Evolutionary conservation across 2,888 invertebrate genomes (phyloP).

Genomic region (Drosophila mulleri): DNA sequence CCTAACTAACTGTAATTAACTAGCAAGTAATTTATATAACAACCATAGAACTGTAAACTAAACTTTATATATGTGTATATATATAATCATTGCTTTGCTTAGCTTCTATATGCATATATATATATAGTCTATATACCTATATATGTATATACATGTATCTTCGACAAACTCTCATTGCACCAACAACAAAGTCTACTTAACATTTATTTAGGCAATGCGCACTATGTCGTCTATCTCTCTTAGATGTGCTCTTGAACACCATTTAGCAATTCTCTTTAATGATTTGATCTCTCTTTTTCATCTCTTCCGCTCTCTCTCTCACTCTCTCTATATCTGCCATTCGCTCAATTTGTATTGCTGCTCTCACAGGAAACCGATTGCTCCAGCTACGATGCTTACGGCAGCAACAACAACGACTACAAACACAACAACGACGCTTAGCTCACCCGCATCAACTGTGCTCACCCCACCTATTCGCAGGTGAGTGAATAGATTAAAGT

Average conservation of each 20-base stretch:
- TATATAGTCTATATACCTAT: constrained; percentile 11
- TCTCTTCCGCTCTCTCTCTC: constrained; percentile 11
- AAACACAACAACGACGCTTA: constrained; percentile 62
- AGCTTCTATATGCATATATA: constrained; percentile 56
- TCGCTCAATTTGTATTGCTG: constrained; percentile 13
- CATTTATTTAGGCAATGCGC: constrained; percentile 57
- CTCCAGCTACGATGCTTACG: constrained; percentile 77
- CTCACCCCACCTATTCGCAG: constrained; percentile 86
- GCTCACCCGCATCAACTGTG: constrained; percentile 71
- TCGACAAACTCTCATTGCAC: constrained; percentile 53
- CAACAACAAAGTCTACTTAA: constrained; percentile 46
- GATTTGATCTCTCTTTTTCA: constrained; percentile 25
- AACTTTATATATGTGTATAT: constrained; percentile 2
- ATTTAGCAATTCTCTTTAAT: constrained; percentile 36
- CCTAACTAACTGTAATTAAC: constrained; percentile 52
- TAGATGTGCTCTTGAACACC: constrained; percentile 27
- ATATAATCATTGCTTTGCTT: constrained; percentile 67
- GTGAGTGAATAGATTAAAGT: constrained; percentile 74
- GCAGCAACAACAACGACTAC: constrained; percentile 63
- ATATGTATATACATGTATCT: constrained; percentile 16
- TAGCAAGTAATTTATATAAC: constrained; percentile 37
- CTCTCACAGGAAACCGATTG: constrained; percentile 79
- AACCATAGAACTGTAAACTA: constrained; percentile 36
- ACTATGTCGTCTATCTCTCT: constrained; percentile 58
- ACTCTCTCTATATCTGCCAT: background rate